Evolutionary conservation across 2,888 invertebrate genomes (phyloP), one percentile per base, ranked within the genome.

Genomic region (Chromoteleia sp.): DNA sequence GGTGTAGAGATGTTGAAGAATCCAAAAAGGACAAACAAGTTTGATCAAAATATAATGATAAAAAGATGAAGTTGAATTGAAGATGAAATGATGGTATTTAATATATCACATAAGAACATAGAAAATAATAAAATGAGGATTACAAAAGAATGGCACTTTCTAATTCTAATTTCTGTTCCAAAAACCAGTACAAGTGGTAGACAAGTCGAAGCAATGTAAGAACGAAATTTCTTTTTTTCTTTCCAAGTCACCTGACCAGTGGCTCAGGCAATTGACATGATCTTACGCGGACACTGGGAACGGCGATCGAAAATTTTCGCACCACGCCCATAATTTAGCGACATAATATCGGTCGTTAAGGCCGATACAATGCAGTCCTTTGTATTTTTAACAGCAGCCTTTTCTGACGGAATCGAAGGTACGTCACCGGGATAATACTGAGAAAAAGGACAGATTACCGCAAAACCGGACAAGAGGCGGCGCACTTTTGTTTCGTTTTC

Each of bases 281-380:
- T 58, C 33, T 63, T 63, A 45, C 2, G n/a, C 17, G 48, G 48
- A 17, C 43, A 59, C 10, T 48, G 39, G 19, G 29, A 67, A 75
- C n/a, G 30, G 14, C 10, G 50, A 41, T 45, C 25, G 8, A 52
- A 43, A 59, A 67, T 41, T 56, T 79, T 78, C 43, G 59, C 61
- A 54, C 73, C 74, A 79, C 73, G 61, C 61, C 68, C 29, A 73
- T 68, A 54, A 52, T 79, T 79, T 73, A 79, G 54, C 48, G 29
- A 59, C 33, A 68, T n/a, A 79, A 74, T 61, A 12, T 29, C 43
- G 56, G 19, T 50, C 54, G 30, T 71, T 78, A 54, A 36, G 15
- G 25, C 7, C 45, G 33, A 33, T 56, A 71, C 54, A 65, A 54
- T 19, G 30, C n/a, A 12, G 43, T 43, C 45, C 39, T 52, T 73